Evolutionary conservation across 92 coral and sea anemone genomes (phyloP).

Genomic region (Zoanthus gigantus): DNA sequence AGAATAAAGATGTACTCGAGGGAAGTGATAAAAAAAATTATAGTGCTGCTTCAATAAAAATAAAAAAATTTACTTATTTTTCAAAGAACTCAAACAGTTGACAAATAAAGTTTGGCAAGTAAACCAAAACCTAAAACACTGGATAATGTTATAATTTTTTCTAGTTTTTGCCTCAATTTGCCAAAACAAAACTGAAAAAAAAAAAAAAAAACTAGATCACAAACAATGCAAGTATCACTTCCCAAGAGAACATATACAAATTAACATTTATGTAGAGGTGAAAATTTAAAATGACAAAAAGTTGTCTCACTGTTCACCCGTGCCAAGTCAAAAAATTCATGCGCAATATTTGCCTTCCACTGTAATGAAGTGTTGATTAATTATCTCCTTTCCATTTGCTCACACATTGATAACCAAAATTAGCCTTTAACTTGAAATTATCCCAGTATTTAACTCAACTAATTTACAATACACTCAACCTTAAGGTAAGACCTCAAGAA

Average conservation of each 20-base stretch:
- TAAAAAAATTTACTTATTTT: not conserved
- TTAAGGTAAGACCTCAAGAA: not conserved
- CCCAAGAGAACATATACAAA: constrained; percentile 23
- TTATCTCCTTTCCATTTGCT: constrained; percentile 88
- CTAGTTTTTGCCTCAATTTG: not conserved
- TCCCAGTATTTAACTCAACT: constrained; percentile 1
- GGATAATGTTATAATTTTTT: not conserved
- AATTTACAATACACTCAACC: not conserved
- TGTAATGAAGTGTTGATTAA: constrained; percentile 90
- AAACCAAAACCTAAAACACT: not conserved
- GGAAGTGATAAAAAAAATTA: not conserved
- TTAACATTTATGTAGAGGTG: constrained; percentile 42
- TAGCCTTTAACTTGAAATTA: constrained; percentile 16
- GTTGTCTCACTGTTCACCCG: constrained; percentile 96
- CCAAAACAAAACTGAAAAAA: not conserved
- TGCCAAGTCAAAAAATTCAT: constrained; percentile 90
- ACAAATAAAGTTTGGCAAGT: not conserved
- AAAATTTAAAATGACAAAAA: constrained; percentile 76
- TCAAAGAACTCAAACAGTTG: not conserved
- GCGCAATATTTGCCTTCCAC: constrained; percentile 97
- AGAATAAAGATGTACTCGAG: constrained; percentile 4
- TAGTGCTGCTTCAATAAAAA: no score
- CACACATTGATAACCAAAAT: constrained; percentile 84
- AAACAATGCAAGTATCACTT: not conserved
- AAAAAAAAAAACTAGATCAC: not conserved